Evolutionary conservation across 2,113 vertebrate genomes (phyloP).

Genomic region (Azemiops feae): DNA sequence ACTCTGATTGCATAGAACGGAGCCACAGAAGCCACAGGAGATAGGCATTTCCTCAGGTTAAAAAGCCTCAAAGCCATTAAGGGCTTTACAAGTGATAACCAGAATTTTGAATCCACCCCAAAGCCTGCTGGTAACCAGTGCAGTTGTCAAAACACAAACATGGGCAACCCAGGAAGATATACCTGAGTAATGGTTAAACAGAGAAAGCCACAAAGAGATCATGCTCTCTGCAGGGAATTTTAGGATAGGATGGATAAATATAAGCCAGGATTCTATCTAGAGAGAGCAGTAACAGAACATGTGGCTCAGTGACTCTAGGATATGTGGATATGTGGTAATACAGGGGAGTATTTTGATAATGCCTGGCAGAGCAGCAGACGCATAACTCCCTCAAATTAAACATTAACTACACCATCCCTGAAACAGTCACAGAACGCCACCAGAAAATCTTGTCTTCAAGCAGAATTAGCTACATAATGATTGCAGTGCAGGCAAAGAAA

Average conservation of each 20-base stretch:
- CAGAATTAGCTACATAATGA: background rate
- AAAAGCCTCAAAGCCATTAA: background rate
- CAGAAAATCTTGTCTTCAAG: background rate
- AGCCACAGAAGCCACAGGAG: background rate
- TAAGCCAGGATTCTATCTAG: background rate
- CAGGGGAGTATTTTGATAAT: background rate
- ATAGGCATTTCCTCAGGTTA: background rate
- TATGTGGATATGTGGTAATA: no score
- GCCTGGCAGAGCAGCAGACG: background rate
- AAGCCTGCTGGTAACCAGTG: background rate
- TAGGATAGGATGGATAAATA: background rate
- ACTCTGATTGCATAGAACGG: background rate
- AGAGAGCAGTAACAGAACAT: background rate
- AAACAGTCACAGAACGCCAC: background rate
- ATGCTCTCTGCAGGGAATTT: background rate
- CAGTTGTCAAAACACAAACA: background rate
- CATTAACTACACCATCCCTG: background rate
- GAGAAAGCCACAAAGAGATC: background rate
- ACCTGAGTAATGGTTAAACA: background rate
- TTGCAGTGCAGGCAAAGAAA: background rate
- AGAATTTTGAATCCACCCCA: background rate
- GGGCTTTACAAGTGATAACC: background rate
- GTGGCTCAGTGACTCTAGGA: background rate
- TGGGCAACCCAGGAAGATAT: background rate
- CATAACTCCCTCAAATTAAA: background rate